Evolutionary conservation across 2,113 vertebrate genomes (phyloP).

Genomic region (Smithornis capensis): DNA sequence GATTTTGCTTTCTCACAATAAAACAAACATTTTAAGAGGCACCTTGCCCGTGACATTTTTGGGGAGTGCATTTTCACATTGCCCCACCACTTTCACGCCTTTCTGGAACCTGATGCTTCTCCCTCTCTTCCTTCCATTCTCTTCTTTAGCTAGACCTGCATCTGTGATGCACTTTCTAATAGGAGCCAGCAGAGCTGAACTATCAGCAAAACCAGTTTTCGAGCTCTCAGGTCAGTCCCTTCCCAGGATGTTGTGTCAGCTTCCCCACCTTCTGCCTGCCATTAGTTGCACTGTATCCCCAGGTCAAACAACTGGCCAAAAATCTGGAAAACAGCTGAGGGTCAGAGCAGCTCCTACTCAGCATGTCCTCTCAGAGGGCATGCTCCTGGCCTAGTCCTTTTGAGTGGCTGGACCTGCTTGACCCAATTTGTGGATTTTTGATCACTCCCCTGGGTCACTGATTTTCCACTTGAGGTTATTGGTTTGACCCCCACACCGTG

Average conservation of each 20-base stretch:
- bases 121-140: neutral
- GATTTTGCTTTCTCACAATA: neutral
- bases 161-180: neutral
- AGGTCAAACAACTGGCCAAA: conserved; percentile 52
- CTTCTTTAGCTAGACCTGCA: neutral
- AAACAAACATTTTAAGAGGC: neutral
- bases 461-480: conserved; percentile 67
- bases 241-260: conserved; percentile 11
- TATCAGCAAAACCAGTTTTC: neutral
- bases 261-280: conserved; percentile 41
- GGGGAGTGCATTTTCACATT: neutral
- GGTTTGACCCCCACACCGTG: conserved; percentile 44
- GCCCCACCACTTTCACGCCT: neutral
- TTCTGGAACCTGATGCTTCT: neutral
- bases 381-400: neutral
- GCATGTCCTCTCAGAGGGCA: conserved; percentile 41
- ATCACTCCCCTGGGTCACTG: conserved; percentile 59
- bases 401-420: conserved; percentile 54
- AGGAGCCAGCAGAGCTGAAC: neutral
- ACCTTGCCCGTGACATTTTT: neutral
- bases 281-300: conserved; percentile 6
- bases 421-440: conserved; percentile 61
- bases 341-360: neutral
- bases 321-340: conserved; percentile 58
- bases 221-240: neutral